Evolutionary conservation across 2,888 invertebrate species (phyloP).

Genomic region (Platerodrilus igneus): DNA sequence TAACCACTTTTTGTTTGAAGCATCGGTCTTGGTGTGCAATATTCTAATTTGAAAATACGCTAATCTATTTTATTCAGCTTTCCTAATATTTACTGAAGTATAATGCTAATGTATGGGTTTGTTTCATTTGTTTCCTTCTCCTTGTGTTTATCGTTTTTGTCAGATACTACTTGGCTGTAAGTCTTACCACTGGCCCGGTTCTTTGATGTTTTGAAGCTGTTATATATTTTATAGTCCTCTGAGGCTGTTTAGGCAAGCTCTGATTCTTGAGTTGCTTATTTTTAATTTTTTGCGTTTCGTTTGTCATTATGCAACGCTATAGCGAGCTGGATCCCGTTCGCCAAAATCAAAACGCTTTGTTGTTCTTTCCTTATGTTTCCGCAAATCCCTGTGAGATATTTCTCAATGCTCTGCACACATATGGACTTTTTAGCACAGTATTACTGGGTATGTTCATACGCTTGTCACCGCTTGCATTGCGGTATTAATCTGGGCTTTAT

Average conservation of each 20-base stretch:
- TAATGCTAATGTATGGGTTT: constrained; percentile 5
- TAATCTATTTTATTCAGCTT: constrained; percentile 16
- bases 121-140: too few relatives aligned
- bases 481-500: constrained; percentile 7
- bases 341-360: constrained; percentile 9
- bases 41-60: constrained; percentile 11
- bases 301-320: too few relatives aligned
- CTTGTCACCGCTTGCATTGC: constrained; percentile 12
- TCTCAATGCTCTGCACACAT: constrained; percentile 25
- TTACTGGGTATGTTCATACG: constrained; percentile 12
- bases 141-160: not conserved
- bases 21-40: constrained; percentile 17
- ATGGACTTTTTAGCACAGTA: constrained; percentile 12
- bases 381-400: constrained; percentile 8
- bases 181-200: too few relatives aligned
- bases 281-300: too few relatives aligned
- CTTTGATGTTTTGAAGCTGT: not conserved
- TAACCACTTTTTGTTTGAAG: constrained; percentile 14
- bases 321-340: constrained; percentile 12
- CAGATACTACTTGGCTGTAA: constrained; percentile 1
- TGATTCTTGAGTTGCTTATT: constrained; percentile 1
- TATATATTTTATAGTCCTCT: constrained; percentile 1
- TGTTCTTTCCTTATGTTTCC: constrained; percentile 3
- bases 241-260: constrained; percentile 10
- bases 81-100: constrained; percentile 7